These are phyloP conservation scores for Antedon mediterranea DNA, from an alignment of 53 echinoderm and acorn worm genomes.

Conservation along the genomic window DNA sequence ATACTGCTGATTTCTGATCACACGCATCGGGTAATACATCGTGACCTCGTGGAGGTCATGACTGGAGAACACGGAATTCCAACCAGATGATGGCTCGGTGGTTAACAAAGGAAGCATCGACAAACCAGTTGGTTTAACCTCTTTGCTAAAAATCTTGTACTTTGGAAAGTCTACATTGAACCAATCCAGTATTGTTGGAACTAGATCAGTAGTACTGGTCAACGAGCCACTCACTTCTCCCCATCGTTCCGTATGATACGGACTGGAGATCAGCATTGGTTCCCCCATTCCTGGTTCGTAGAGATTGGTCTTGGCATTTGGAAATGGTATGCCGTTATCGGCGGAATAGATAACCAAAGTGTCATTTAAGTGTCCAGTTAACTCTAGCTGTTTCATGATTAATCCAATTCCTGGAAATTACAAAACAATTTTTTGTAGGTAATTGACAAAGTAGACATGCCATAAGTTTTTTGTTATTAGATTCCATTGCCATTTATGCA, in stretches of 20 bases:
- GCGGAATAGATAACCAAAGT: slow-evolving; percentile 83
- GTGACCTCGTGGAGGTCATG: slow-evolving; percentile 91
- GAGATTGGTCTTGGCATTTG: slow-evolving; percentile 93
- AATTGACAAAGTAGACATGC: too few relatives aligned
- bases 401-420: slow-evolving; percentile 69
- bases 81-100: slow-evolving; percentile 41
- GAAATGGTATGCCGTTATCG: slow-evolving; percentile 95
- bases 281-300: slow-evolving; percentile 95
- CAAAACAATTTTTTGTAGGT: too few relatives aligned
- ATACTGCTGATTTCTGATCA: slow-evolving; percentile 50
- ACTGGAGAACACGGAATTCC: slow-evolving; percentile 67
- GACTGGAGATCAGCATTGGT: slow-evolving; percentile 77
- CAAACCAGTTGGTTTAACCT: slow-evolving; percentile 40
- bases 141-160: slow-evolving; percentile 23
- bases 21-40: slow-evolving; percentile 96
- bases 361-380: slow-evolving; percentile 62
- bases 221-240: slow-evolving; percentile 69
- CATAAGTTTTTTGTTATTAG: too few relatives aligned
- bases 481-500: too few relatives aligned
- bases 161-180: slow-evolving; percentile 46
- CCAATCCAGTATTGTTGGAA: slow-evolving; percentile 85
- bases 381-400: slow-evolving; percentile 59
- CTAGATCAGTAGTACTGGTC: slow-evolving; percentile 79
- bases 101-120: slow-evolving; percentile 57
- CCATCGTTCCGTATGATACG: slow-evolving; percentile 47